Evolutionary conservation across 2,888 invertebrate genomes (phyloP).

Genomic region (Ligdia adustata): DNA sequence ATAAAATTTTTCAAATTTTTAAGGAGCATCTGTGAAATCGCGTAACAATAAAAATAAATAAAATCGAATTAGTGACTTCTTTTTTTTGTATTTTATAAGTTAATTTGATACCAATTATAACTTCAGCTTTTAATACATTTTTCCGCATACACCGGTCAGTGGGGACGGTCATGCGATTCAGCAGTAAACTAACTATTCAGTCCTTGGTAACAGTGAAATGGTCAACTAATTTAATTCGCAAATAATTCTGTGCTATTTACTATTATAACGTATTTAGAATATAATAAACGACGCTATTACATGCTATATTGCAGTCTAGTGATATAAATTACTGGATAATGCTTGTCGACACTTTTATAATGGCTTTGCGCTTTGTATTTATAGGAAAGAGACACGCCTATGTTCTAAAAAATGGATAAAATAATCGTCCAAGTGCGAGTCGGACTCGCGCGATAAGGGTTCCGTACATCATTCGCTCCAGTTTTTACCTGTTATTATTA

Average conservation of each 20-base stretch:
- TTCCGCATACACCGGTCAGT: neutral
- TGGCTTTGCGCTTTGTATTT: neutral
- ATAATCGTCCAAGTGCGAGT: no score
- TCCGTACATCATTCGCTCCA: neutral
- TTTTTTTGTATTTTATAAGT: no score
- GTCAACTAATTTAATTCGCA: conserved; percentile 5
- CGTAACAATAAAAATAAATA: no score
- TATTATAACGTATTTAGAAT: conserved; percentile 3
- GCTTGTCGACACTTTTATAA: conserved; percentile 5
- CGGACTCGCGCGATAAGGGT: no score
- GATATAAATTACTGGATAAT: neutral
- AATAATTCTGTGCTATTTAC: neutral
- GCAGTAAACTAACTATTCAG: conserved; percentile 5
- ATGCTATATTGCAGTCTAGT: conserved; percentile 10
- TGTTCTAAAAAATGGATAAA: no score
- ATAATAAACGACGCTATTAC: conserved; percentile 9
- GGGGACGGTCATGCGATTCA: conserved; percentile 11
- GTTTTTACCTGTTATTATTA: no score
- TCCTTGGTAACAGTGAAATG: conserved; percentile 1
- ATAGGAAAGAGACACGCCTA: no score
- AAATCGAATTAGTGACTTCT: no score
- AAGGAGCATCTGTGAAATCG: no score
- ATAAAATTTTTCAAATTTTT: no score
- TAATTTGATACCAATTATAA: no score
- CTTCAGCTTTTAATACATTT: conserved; percentile 2